Evolutionary conservation across 2,797 vertebrate species (phyloP), one percentile per base, ranked within the genome.

Genomic region (Paramormyrops hopkinsi): DNA sequence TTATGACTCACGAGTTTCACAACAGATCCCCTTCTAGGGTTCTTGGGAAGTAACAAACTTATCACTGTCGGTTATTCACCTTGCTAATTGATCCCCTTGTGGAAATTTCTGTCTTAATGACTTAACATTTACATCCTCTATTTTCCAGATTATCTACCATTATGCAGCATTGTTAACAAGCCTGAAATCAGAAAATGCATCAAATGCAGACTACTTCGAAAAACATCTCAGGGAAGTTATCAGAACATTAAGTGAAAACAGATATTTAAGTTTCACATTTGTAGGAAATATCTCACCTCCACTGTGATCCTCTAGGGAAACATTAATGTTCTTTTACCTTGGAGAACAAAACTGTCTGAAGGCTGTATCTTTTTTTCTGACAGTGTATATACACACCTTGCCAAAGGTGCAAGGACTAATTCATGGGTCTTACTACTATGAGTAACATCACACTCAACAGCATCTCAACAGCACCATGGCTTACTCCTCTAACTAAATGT

Each of bases 401-500:
- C 93, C 94, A 73, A 11, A 95, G 92, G 92, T 82, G 33, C 69
- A 92, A 93, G 95, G 91, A 73, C 91, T 88, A 90, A 92, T 91
- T 94, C 90, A 91, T 19, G 37, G 14, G 14, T 19, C 33, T 91
- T 90, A 88, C 37, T 93, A 90, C 87, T 41, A 29, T 37, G 25
- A 51, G 69, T 54, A 22, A 65, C 33, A 8, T 33, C 69, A 51
- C 25, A 5, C n/a, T 65, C 29, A 29, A 29, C 29, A 29, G 41
- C 7, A 25, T 87, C 86, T 65, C 29, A 48, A 53, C 41, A 51
- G 59, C 3, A 51, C 2, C 22, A 22, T n/a, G 0, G 44, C 37
- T 41, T 37, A 2, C 79, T 48, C 65, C 44, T 86, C 79, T 65
- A 17, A 54, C 29, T 53, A 54, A 44, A n/a, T 22, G 7, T 29